Evolutionary conservation across 2,888 invertebrate genomes (phyloP), one percentile per base, ranked within the genome.

Genomic region (Scaptomyza flava): DNA sequence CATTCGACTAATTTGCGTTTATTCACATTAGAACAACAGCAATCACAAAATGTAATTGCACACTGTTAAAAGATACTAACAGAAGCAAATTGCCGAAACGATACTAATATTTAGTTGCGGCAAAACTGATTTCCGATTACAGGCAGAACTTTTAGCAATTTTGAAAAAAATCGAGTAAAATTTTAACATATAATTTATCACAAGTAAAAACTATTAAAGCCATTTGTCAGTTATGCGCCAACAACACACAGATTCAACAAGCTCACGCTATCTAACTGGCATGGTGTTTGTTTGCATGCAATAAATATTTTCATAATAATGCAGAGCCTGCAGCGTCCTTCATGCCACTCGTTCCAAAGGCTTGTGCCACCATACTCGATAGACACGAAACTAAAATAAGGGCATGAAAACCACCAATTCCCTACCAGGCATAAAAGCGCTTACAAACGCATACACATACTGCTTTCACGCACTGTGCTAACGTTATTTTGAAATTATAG

Each of bases 271-370:
- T n/a, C 63, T 60, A 41, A 47, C 50, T 27, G 48, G 59, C 48
- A 53, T 43, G 45, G 52, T 30, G 52, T 41, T 42, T 63, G 58
- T 14, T 72, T 73, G 76, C 64, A 69, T 80, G 86, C 61, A 51
- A 82, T 79, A 82, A 82, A 79, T 82, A 82, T 82, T 82, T 77
- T 69, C 65, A 85, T 76, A 76, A 71, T 73, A 71, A 64, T 72
- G 69, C 61, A 68, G 62, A 63, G 66, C 68, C 60, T 76, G 58
- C 51, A 68, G 42, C 33, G 51, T 47, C 31, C 23, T 9, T 46
- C 42, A 38, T 27, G 20, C 6, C 23, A 12, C 66, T 57, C 9
- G 33, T 38, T 30, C 31, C 33, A 9, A 31, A 30, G 46, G 53
- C 14, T 9, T 60, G 43, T 48, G 38, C 48, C 42, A 43, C 43